phyloP scores from a whole-genome alignment of 2,888 invertebrate genomes.

The Tricholauxania praeusta region DNA sequence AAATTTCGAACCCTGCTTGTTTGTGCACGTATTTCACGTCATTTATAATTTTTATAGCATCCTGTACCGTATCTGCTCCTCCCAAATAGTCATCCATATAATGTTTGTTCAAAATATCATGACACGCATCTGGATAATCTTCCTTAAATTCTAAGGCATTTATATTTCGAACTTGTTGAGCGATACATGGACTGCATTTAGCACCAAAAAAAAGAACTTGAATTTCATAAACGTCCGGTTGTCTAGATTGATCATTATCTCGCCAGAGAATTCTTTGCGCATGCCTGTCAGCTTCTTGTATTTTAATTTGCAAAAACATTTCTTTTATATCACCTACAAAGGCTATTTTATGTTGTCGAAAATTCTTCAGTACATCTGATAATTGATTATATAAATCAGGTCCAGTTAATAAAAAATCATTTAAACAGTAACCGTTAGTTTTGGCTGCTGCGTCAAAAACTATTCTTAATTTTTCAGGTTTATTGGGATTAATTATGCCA shows the following conservation, averaged over 20 bases:
- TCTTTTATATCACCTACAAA: neutral
- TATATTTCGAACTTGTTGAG: constrained; percentile 5
- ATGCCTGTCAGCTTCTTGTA: neutral
- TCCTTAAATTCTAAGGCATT: too few species aligned
- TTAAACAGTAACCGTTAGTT: neutral
- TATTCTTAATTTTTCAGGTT: constrained; percentile 2
- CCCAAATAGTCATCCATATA: too few species aligned
- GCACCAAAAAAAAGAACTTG: neutral
- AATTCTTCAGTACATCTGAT: neutral
- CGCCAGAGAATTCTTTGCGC: constrained; percentile 4
- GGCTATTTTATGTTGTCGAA: constrained; percentile 8
- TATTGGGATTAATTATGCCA: neutral
- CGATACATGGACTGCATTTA: neutral
- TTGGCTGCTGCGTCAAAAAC: constrained; percentile 9
- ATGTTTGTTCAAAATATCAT: too few species aligned
- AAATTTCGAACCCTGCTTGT: neutral
- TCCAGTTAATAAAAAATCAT: constrained; percentile 7
- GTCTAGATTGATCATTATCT: constrained; percentile 1
- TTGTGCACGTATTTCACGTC: neutral
- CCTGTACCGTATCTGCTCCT: neutral
- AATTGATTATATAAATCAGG: constrained; percentile 3
- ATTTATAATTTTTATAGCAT: neutral
- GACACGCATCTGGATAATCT: too few species aligned
- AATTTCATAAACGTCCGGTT: neutral
- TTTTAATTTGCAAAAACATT: constrained; percentile 1